Evolutionary conservation across 2,888 invertebrate species (phyloP).

Genomic region (Drosophila fulvimacula): DNA sequence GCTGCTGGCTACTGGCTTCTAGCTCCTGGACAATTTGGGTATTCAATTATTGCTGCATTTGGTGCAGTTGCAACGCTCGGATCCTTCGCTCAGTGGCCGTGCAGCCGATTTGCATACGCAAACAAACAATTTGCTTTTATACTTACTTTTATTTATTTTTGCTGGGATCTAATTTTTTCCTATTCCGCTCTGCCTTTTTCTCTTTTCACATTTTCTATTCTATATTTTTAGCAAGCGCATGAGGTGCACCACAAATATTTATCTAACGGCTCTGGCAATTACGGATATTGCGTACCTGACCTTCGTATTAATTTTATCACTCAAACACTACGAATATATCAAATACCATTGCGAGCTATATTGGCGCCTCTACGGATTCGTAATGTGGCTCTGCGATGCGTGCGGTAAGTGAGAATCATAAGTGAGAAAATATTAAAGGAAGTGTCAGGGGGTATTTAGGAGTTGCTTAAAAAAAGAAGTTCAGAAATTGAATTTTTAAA

Average conservation of each 20-base stretch:
- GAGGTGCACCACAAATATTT: slow-evolving; percentile 91
- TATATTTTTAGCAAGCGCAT: slow-evolving; percentile 86
- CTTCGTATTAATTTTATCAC: slow-evolving; percentile 87
- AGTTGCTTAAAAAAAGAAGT: neutral
- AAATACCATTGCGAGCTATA: slow-evolving; percentile 86
- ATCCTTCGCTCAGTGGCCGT: slow-evolving; percentile 27
- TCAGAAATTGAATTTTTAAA: neutral
- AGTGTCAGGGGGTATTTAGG: too few relatives aligned
- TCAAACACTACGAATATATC: slow-evolving; percentile 87
- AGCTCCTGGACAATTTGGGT: slow-evolving; percentile 53
- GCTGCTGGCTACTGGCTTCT: slow-evolving; percentile 14
- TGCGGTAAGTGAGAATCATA: slow-evolving; percentile 86
- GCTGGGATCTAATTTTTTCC: slow-evolving; percentile 5
- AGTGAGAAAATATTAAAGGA: too few relatives aligned
- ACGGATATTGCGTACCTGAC: slow-evolving; percentile 90
- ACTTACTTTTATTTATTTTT: slow-evolving; percentile 34
- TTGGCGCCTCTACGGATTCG: slow-evolving; percentile 87
- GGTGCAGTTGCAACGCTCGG: slow-evolving; percentile 31
- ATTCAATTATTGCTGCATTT: slow-evolving; percentile 76
- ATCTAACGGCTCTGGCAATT: slow-evolving; percentile 90
- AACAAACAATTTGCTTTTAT: slow-evolving; percentile 41
- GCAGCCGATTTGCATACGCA: slow-evolving; percentile 51
- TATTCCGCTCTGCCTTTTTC: neutral
- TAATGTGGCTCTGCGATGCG: slow-evolving; percentile 88
- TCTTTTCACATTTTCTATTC: slow-evolving; percentile 13